A percentile compares a stretch with the other conserved stretches of the same genome.
Conservation (phyloP, 1,140 invertebrate species). For the Eupristina koningsbergeri region DNA sequence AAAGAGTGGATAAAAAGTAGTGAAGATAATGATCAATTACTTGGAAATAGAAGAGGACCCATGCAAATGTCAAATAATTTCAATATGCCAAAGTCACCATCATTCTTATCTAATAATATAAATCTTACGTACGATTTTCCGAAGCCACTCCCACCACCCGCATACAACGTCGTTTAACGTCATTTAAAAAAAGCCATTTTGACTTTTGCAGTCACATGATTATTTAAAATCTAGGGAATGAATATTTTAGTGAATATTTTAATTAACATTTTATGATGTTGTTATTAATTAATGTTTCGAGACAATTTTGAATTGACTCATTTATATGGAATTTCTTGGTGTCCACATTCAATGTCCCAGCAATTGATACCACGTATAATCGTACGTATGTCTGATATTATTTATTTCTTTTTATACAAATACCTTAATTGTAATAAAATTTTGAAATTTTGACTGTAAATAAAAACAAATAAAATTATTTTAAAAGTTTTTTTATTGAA, state of each 20-base stretch:
- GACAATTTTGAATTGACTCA: slow-evolving; percentile 35
- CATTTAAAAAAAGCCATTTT: not conserved
- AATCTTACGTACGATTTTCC: slow-evolving; percentile 51
- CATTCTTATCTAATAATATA: slow-evolving; percentile 62
- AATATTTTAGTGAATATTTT: not conserved
- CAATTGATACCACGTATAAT: slow-evolving; percentile 23
- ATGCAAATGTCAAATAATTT: slow-evolving; percentile 41
- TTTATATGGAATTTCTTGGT: slow-evolving; percentile 19
- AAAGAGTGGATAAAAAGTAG: slow-evolving; percentile 54
- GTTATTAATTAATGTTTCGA: not conserved
- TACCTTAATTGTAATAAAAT: slow-evolving; percentile 1
- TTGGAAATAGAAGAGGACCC: not conserved
- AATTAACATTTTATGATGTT: not conserved
- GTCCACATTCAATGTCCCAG: not conserved
- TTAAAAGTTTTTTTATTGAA: not conserved
- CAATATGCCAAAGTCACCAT: slow-evolving; percentile 65
- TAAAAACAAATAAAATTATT: slow-evolving; percentile 22
- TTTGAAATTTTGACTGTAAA: slow-evolving; percentile 32
- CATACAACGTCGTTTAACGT: slow-evolving; percentile 51
- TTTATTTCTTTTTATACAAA: slow-evolving; percentile 44
- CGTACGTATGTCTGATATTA: slow-evolving; percentile 14
- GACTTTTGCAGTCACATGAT: not conserved
- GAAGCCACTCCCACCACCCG: slow-evolving; percentile 50
- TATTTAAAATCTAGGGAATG: not conserved
- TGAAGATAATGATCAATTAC: not conserved